Base-by-base conservation (phyloP, 2,797 vertebrate species). In the Argyrosomus regius region DNA sequence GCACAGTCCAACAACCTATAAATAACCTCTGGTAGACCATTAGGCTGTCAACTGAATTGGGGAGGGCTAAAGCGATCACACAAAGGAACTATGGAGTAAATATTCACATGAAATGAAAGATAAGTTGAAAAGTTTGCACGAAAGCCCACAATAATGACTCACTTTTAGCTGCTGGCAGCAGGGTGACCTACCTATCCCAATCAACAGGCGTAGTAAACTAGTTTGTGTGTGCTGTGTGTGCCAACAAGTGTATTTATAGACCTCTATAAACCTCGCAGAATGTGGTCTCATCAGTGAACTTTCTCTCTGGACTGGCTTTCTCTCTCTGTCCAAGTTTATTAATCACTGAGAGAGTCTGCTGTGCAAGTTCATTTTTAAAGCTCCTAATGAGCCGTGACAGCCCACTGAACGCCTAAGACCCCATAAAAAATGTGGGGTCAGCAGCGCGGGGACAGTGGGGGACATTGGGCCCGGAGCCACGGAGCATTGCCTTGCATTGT, bases 401-500 rank as follows among this genome's bases (percentile, higher is more conserved):
- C 80, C 87, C 88, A 86, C 85, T 92, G 91, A 93, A 91, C 76
- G 90, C 83, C 90, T 75, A 84, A 88, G 89, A 89, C 83, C 90
- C 81, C 85, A 91, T 94, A 90, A 94, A 94, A 92, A 90, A 94
- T 93, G 94, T 92, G 92, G 88, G 93, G 92, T 95, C 92, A 93
- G 82, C 85, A 72, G 81, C 78, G 13, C 67, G 49, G 73, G 57
- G 80, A 87, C 88, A 85, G 83, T 72, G 71, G 81, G 83, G 87
- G 76, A 74, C 73, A 68, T 9, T 85, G 66, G 87, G 89, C 89
- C 83, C 5, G 50, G 85, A 88, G 89, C 86, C 88, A 90, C 9
- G 22, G 70, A 88, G 87, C 50, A 56, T 78, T 84, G 87, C 82
- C 65, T 72, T 35, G 77, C 69, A 90, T 89, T 91, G 88, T 90